A percentile compares a stretch with the other conserved stretches of the same genome.
phyloP scores from a whole-genome alignment of 1,140 invertebrate genomes.

The Hesperophylax magnus region DNA sequence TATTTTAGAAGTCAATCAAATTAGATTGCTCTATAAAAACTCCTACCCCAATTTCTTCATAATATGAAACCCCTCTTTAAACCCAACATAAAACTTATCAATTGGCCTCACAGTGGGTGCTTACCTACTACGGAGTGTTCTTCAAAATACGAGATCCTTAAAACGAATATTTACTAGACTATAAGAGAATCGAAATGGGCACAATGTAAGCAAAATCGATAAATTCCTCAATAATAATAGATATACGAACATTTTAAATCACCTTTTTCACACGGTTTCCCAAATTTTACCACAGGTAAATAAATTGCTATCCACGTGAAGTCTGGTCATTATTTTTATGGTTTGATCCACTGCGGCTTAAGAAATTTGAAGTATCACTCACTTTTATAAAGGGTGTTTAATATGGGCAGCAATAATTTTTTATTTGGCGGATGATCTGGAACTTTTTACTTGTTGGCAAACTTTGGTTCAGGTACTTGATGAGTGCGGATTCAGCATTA shows the following conservation, averaged over 20 bases:
- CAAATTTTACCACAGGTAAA: background rate
- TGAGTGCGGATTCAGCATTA: constrained; percentile 16
- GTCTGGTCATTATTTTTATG: constrained; percentile 26
- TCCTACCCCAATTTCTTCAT: constrained; percentile 9
- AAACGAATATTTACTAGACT: too few relatives aligned
- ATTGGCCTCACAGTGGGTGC: background rate
- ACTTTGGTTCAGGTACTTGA: background rate
- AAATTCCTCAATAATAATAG: background rate
- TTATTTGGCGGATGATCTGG: background rate
- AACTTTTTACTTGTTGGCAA: background rate
- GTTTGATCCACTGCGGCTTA: background rate
- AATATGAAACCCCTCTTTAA: constrained; percentile 21
- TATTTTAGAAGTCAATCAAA: constrained; percentile 37
- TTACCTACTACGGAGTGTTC: background rate
- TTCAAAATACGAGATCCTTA: background rate
- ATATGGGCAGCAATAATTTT: constrained; percentile 1
- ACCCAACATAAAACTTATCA: constrained; percentile 30
- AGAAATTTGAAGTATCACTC: background rate
- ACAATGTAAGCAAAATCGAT: constrained; percentile 4
- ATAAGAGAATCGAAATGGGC: background rate
- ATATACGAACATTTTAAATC: background rate
- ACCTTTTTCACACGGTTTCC: constrained; percentile 7
- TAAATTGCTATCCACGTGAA: constrained; percentile 7
- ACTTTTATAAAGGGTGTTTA: background rate
- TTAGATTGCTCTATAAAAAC: background rate